Evolutionary conservation across 2,797 vertebrate species (phyloP).

Genomic region (Danionella dracula): DNA sequence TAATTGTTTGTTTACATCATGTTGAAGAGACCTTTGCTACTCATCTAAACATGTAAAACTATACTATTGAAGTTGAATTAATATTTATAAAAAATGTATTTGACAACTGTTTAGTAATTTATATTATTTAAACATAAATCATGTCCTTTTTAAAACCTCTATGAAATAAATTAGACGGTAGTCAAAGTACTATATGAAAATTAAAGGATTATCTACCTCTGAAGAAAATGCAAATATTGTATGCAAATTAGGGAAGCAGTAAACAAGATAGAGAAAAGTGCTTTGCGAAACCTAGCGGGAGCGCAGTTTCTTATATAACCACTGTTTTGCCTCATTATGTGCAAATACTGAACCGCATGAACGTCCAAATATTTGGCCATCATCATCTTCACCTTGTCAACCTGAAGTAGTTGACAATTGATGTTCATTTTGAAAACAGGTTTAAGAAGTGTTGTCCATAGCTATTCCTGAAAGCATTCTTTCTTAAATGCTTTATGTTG

Average conservation of each 20-base stretch:
- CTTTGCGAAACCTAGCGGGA: not conserved
- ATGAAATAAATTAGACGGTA: no score
- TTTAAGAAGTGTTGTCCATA: no score
- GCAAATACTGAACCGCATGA: not conserved
- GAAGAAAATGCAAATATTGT: not conserved
- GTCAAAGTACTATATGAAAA: no score
- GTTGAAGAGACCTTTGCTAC: no score
- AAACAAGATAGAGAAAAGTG: not conserved
- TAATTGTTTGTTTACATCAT: no score
- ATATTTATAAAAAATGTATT: no score
- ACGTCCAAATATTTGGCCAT: slow-evolving; percentile 32
- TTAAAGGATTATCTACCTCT: not conserved
- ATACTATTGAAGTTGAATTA: no score
- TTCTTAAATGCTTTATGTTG: not conserved
- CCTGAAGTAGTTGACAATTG: no score
- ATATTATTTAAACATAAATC: no score
- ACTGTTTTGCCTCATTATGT: not conserved
- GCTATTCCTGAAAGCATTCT: not conserved
- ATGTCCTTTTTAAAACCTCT: no score
- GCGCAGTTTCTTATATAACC: not conserved
- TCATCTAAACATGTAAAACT: no score
- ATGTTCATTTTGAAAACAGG: slow-evolving; percentile 39
- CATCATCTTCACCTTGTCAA: slow-evolving; percentile 34
- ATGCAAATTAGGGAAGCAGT: not conserved
- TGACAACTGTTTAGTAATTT: no score